Percentiles rank a stretch among this genome's conserved stretches.
Conservation (phyloP, 2,888 invertebrate genomes). For the Eristalinus sepulchralis region DNA sequence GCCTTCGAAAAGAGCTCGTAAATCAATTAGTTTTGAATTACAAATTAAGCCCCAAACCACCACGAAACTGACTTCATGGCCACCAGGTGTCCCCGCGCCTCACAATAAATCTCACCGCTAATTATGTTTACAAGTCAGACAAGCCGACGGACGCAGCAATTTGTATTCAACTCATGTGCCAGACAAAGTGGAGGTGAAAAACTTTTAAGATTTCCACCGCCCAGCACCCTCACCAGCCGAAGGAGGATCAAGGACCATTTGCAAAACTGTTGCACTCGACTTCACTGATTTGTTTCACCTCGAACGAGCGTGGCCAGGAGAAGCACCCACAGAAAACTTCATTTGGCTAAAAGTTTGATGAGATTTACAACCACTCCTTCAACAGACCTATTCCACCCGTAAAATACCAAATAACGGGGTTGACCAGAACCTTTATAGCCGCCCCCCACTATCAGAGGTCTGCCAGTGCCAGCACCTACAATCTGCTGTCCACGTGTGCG, state of each 20-base stretch:
- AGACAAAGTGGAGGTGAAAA: neutral
- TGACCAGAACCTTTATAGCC: constrained; percentile 55
- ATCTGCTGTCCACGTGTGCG: neutral
- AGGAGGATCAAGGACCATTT: constrained; percentile 27
- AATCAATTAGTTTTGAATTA: constrained; percentile 6
- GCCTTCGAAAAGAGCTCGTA: neutral
- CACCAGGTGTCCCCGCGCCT: neutral
- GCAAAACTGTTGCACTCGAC: constrained; percentile 51
- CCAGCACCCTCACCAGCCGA: neutral
- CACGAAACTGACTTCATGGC: constrained; percentile 15
- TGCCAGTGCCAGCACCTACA: neutral
- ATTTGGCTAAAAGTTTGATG: constrained; percentile 68
- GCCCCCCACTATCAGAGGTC: constrained; percentile 28
- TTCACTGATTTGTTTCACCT: constrained; percentile 56
- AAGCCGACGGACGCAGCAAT: neutral
- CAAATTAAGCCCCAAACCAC: constrained; percentile 6
- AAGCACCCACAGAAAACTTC: constrained; percentile 43
- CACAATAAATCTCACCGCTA: constrained; percentile 10
- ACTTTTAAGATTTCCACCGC: neutral
- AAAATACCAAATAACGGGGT: constrained; percentile 45
- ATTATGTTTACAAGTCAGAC: constrained; percentile 9
- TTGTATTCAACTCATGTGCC: neutral
- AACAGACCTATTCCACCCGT: constrained; percentile 5
- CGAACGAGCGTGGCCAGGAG: constrained; percentile 17
- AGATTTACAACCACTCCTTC: constrained; percentile 49